Percentiles rank a stretch among this genome's conserved stretches.
Conservation (phyloP, 1,140 invertebrate species). For the Venturia canescens region DNA sequence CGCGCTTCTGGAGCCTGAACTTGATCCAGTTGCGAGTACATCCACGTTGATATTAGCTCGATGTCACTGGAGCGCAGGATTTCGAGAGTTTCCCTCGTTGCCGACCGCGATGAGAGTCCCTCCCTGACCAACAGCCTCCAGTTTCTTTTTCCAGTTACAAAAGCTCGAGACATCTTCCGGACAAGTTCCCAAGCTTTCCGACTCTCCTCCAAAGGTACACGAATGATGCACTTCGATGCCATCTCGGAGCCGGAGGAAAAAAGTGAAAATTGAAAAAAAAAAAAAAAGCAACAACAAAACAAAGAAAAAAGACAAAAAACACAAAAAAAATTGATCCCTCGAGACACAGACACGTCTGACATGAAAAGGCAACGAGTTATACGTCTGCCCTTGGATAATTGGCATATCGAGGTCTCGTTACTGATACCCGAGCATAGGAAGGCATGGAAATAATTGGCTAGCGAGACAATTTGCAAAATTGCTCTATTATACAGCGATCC, state of each 20-base stretch:
- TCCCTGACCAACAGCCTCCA: too few species aligned
- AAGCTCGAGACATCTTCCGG: background rate
- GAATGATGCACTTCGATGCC: background rate
- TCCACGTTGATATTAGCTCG: too few species aligned
- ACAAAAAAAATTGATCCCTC: background rate
- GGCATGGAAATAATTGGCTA: conserved; percentile 62
- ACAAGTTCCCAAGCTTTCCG: background rate
- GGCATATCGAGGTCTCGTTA: conserved; percentile 64
- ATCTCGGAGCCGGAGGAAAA: background rate
- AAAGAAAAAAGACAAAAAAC: background rate
- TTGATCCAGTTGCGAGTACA: too few species aligned
- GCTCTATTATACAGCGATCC: conserved; percentile 64
- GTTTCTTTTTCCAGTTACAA: background rate
- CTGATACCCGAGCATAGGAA: conserved; percentile 54
- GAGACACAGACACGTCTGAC: background rate
- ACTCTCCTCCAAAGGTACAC: background rate
- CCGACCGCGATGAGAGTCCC: too few species aligned
- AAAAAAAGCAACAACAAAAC: background rate
- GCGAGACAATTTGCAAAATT: conserved; percentile 68
- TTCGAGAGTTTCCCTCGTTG: too few species aligned
- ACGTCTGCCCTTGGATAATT: conserved; percentile 56
- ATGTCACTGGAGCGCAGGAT: too few species aligned
- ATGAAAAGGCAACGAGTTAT: conserved; percentile 36
- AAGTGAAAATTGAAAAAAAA: background rate
- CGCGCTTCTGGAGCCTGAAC: too few species aligned